Evolutionary conservation across 2,888 invertebrate species (phyloP).

Genomic region (Sycophila texana): DNA sequence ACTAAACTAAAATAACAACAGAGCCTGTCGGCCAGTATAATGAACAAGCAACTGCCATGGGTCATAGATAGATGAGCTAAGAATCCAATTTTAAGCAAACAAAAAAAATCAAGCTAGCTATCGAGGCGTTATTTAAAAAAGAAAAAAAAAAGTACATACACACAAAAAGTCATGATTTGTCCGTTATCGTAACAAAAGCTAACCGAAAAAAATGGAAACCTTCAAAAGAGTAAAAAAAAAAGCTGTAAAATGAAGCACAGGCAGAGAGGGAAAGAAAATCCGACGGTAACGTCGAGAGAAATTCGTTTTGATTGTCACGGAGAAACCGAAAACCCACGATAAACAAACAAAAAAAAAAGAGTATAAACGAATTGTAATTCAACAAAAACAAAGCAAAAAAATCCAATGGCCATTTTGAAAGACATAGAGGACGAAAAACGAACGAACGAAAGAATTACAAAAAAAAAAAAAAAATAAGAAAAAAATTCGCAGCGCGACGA

Average conservation of each 20-base stretch:
- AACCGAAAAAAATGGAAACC: slow-evolving; percentile 14
- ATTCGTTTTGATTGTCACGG: slow-evolving; percentile 19
- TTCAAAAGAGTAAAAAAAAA: slow-evolving; percentile 27
- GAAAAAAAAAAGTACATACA: slow-evolving; percentile 26
- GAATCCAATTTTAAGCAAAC: slow-evolving; percentile 69
- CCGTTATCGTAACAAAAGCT: slow-evolving; percentile 61
- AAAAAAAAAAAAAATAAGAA: too few species aligned
- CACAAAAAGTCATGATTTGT: slow-evolving; percentile 60
- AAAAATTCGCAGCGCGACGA: slow-evolving; percentile 25
- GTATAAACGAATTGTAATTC: background rate
- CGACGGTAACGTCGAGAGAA: background rate
- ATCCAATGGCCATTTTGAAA: slow-evolving; percentile 42
- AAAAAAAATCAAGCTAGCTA: slow-evolving; percentile 64
- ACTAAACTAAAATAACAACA: slow-evolving; percentile 54
- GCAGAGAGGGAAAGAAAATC: slow-evolving; percentile 2
- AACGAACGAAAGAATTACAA: background rate
- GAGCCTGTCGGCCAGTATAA: slow-evolving; percentile 71
- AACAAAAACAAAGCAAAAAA: slow-evolving; percentile 9
- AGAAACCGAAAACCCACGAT: background rate
- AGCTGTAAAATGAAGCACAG: slow-evolving; percentile 4
- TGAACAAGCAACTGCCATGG: slow-evolving; percentile 74
- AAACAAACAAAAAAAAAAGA: background rate
- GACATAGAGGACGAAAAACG: background rate
- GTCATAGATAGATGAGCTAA: slow-evolving; percentile 71
- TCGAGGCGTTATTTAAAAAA: slow-evolving; percentile 61